phyloP scores from a whole-genome alignment of 2,888 invertebrate genomes.

The Phorcus lineatus region DNA sequence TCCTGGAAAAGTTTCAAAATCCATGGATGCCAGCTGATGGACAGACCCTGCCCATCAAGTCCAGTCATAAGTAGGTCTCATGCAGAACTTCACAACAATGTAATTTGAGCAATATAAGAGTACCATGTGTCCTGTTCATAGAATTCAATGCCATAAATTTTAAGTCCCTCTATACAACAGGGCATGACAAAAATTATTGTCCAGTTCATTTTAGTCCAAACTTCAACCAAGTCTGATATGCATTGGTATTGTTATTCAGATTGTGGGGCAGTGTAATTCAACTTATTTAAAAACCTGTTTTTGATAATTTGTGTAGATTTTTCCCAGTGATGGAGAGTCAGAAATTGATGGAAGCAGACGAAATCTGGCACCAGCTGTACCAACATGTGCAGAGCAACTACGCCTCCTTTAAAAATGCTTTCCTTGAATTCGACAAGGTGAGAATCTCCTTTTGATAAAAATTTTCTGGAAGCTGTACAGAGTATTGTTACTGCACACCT shows the following conservation, averaged over 20 bases:
- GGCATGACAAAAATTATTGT: no score
- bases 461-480: no score
- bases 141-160: no score
- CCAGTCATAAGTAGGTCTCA: constrained; percentile 68
- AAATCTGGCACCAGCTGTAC: constrained; percentile 67
- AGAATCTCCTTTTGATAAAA: constrained; percentile 19
- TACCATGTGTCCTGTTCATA: no score
- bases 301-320: constrained; percentile 52
- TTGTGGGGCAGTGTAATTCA: no score
- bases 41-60: constrained; percentile 71
- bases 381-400: constrained; percentile 68
- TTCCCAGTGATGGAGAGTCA: constrained; percentile 68
- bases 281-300: no score
- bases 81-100: neutral
- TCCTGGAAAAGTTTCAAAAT: constrained; percentile 73
- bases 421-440: constrained; percentile 72
- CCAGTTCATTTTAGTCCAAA: no score
- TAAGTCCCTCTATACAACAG: no score
- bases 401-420: constrained; percentile 70
- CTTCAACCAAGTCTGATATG: no score
- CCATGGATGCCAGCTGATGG: constrained; percentile 68
- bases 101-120: no score
- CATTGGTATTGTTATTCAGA: no score
- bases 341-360: constrained; percentile 55
- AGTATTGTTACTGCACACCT: no score